Evolutionary conservation across 2,113 vertebrate species (phyloP).

Genomic region (Hemichromis elongatus): DNA sequence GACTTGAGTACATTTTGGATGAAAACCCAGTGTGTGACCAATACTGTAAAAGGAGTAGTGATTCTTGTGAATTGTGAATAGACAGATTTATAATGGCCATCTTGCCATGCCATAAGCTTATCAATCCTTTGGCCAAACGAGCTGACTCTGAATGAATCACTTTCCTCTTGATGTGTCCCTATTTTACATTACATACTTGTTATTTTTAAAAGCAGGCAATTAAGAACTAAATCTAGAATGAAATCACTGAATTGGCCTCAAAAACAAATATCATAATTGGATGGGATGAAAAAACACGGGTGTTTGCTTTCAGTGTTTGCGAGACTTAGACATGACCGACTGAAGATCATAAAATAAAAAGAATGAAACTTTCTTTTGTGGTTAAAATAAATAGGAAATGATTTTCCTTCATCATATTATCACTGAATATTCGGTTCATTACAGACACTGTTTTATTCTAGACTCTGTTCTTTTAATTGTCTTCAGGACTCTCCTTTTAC

Average conservation of each 20-base stretch:
- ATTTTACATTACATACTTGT: background rate
- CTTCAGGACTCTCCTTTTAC: slow-evolving; percentile 96
- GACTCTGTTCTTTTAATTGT: slow-evolving; percentile 33
- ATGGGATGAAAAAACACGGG: background rate
- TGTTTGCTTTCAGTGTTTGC: background rate
- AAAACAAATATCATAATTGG: background rate
- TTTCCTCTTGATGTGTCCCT: background rate
- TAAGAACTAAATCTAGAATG: background rate
- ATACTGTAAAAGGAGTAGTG: background rate
- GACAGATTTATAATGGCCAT: background rate
- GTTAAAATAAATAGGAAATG: background rate
- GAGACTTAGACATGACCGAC: background rate
- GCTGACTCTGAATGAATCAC: background rate
- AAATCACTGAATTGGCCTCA: background rate
- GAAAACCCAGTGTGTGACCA: background rate
- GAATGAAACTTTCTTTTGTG: background rate
- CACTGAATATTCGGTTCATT: background rate
- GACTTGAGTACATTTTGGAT: background rate
- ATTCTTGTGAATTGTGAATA: background rate
- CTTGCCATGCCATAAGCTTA: background rate
- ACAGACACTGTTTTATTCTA: slow-evolving; percentile 12
- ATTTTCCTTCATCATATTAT: background rate
- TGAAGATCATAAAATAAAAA: background rate
- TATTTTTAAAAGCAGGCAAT: background rate
- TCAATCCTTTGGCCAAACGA: background rate